Evolutionary conservation across 2,113 vertebrate genomes (phyloP).

Genomic region (Pollimyrus isidori): DNA sequence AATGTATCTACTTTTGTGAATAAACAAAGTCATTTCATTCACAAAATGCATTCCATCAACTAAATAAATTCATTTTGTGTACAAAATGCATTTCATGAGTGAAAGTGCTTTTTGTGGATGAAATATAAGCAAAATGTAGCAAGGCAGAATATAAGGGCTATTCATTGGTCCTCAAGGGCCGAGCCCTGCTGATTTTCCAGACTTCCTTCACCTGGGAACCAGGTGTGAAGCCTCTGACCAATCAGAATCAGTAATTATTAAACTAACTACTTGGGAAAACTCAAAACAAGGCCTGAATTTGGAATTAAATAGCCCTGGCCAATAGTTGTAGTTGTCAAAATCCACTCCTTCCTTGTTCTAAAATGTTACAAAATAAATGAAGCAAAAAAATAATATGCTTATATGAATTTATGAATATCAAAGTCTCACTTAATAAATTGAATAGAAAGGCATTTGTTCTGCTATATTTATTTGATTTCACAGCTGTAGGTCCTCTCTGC

Average conservation of each 20-base stretch:
- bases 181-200: too few species aligned
- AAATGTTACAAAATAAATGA: neutral
- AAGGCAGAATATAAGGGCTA: neutral
- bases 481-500: neutral
- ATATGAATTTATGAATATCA: neutral
- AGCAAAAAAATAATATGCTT: neutral
- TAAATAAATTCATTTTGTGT: neutral
- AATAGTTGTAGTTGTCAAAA: neutral
- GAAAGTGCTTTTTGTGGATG: neutral
- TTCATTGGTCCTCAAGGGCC: too few species aligned
- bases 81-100: neutral
- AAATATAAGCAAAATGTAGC: neutral
- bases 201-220: too few species aligned
- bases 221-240: too few species aligned
- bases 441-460: neutral
- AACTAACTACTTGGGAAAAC: too few species aligned
- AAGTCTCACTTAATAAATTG: neutral
- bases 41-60: neutral
- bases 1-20: neutral
- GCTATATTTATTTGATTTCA: neutral
- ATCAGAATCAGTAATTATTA: too few species aligned
- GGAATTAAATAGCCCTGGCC: too few species aligned
- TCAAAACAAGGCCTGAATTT: too few species aligned
- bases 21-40: neutral
- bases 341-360: neutral